Base-by-base conservation (phyloP, 2,888 invertebrate genomes). In the Harpalus rubripes region DNA sequence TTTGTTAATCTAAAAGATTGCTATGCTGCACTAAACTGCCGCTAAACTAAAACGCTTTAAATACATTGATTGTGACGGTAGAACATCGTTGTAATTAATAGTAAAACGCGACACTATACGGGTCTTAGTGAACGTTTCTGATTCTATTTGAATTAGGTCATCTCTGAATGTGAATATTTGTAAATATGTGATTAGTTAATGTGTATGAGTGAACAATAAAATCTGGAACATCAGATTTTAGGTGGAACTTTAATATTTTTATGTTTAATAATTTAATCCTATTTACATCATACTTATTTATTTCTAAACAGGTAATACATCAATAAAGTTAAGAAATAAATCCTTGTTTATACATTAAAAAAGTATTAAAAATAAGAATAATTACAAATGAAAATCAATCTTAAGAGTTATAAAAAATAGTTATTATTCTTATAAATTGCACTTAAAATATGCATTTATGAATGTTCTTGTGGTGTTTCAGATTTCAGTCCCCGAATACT, bases 401-500 rank as follows among this genome's bases (percentile, higher is more conserved):
- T 10, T 10, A 5, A 52, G 10, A 39, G 68, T 32, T 68, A 39
- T 68, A 10, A 4, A 68, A 68, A 68, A 68, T 68, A 68, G 39
- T 68, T 63, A 22, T 63, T 18, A 8, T 18, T 63, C 12, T 22
- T 22, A 22, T 63, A 63, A 32, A 32, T n/a, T 10, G n/a, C 15
- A n/a, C 6, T 39, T 32, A 32, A 65, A 65, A 39, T 63, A 16
- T 16, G 16, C 12, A 12, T 22, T 68, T 68, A 68, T 15, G 68
- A 26, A 41, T 16, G 8, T 12, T 52, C 10, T 52, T 52, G 44
- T 52, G 85, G 12, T 32, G 10, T 88, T 74, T 82, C 88, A 88
- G 93, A 92, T 89, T 93, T 92, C 7, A 97, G 91, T 0, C 97
- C 97, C 26, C 97, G 92, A 87, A 97, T 96, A 86, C 96, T 96